A percentile compares a stretch with the other conserved stretches of the same genome.
Conservation (phyloP, 2,797 vertebrate species). For the Betta splendens region DNA sequence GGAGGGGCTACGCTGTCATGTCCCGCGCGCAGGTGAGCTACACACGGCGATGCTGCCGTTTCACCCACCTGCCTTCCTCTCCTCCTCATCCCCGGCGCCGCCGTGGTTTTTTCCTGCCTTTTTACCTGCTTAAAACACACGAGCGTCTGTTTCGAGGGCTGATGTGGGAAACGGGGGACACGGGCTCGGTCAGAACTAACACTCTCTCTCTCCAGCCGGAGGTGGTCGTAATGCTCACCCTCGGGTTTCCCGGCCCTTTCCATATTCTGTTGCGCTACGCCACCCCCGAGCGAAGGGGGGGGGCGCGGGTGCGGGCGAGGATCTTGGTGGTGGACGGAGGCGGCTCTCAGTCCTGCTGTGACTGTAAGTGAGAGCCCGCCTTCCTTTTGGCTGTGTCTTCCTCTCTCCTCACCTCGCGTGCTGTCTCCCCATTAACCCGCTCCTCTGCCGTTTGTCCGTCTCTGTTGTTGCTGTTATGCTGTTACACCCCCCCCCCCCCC, state of each 20-base stretch:
- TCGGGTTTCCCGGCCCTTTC: slow-evolving; percentile 85
- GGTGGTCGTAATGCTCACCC: slow-evolving; percentile 82
- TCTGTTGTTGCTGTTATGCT: no score
- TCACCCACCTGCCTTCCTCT: slow-evolving; percentile 15
- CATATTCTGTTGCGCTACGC: slow-evolving; percentile 83
- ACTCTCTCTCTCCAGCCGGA: slow-evolving; percentile 86
- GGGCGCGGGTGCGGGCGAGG: slow-evolving; percentile 75
- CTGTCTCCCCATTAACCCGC: slow-evolving; percentile 50
- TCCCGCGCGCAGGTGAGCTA: slow-evolving; percentile 87
- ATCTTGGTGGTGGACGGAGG: slow-evolving; percentile 84
- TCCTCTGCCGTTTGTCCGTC: slow-evolving; percentile 14
- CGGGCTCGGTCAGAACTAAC: slow-evolving; percentile 69
- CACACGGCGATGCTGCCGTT: slow-evolving; percentile 11
- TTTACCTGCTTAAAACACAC: slow-evolving; percentile 25
- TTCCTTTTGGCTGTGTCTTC: slow-evolving; percentile 39
- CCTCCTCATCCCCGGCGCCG: slow-evolving; percentile 26
- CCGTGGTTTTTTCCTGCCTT: slow-evolving; percentile 44
- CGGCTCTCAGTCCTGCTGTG: slow-evolving; percentile 83
- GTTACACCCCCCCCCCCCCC: no score
- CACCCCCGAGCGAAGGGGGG: slow-evolving; percentile 74
- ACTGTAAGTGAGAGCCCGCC: slow-evolving; percentile 85
- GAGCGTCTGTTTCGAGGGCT: slow-evolving; percentile 21
- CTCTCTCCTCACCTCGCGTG: slow-evolving; percentile 32
- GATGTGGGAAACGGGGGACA: slow-evolving; percentile 22
- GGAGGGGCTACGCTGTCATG: slow-evolving; percentile 92